Percentiles rank a stretch among this genome's conserved stretches.
These are phyloP conservation scores for Amphiprion percula DNA, from an alignment of 2,113 vertebrate species.

Conservation along the genomic window DNA sequence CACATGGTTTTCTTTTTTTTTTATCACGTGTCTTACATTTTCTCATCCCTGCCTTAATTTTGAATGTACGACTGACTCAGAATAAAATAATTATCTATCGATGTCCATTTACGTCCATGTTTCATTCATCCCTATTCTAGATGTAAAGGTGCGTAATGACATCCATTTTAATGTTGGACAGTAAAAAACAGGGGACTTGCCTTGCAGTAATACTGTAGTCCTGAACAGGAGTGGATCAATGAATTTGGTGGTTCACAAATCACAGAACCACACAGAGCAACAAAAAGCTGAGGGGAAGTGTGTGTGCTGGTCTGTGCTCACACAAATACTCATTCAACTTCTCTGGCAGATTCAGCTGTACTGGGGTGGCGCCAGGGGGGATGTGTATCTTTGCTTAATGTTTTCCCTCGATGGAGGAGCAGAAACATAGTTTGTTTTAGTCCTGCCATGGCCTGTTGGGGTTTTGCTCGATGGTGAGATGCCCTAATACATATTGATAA, in stretches of 20 bases:
- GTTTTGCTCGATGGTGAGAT: slow-evolving; percentile 62
- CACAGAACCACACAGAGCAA: slow-evolving; percentile 63
- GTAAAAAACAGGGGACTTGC: slow-evolving; percentile 40
- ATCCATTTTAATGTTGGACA: slow-evolving; percentile 74
- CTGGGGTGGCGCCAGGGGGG: slow-evolving; percentile 39
- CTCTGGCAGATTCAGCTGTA: slow-evolving; percentile 60
- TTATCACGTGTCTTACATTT: neutral
- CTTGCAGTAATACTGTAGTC: slow-evolving; percentile 58
- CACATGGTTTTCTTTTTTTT: neutral
- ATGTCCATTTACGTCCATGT: slow-evolving; percentile 58
- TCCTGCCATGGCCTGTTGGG: slow-evolving; percentile 63
- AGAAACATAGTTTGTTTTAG: slow-evolving; percentile 70
- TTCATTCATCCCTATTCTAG: slow-evolving; percentile 55
- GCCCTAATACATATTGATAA: slow-evolving; percentile 75
- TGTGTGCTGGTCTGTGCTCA: slow-evolving; percentile 30
- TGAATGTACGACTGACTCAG: neutral
- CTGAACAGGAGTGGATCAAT: slow-evolving; percentile 79
- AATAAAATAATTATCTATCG: slow-evolving; percentile 69
- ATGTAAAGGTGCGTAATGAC: slow-evolving; percentile 71
- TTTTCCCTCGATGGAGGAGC: slow-evolving; percentile 62
- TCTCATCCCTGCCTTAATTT: neutral
- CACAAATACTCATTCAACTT: slow-evolving; percentile 71
- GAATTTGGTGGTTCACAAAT: slow-evolving; percentile 76
- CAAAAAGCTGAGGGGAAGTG: slow-evolving; percentile 64
- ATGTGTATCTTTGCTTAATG: slow-evolving; percentile 66